Percentiles rank a stretch among this genome's conserved stretches.
These are phyloP conservation scores for Bombus turneri DNA, from an alignment of 1,140 invertebrate genomes.

Conservation along the genomic window DNA sequence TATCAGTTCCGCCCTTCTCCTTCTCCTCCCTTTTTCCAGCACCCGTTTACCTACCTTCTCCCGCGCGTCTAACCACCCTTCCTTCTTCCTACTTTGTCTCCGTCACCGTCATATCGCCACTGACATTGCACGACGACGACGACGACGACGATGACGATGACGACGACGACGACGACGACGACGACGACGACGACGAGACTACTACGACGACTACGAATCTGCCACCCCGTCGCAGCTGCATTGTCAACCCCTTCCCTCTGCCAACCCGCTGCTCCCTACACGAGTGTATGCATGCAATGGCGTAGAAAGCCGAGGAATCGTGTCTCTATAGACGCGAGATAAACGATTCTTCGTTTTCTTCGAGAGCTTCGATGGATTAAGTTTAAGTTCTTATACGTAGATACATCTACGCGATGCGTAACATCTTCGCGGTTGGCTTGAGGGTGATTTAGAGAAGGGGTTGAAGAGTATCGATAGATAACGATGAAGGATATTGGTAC, in stretches of 20 bases:
- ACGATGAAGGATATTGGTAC: slow-evolving; percentile 53
- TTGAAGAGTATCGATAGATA: background rate
- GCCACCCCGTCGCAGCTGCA: slow-evolving; percentile 57
- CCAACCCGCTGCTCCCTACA: slow-evolving; percentile 46
- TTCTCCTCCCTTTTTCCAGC: slow-evolving; percentile 28
- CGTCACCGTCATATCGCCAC: slow-evolving; percentile 51
- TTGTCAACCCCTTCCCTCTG: slow-evolving; percentile 68
- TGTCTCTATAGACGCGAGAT: background rate
- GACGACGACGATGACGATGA: slow-evolving; percentile 31
- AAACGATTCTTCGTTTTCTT: background rate
- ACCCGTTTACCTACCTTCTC: slow-evolving; percentile 16
- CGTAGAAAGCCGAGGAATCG: slow-evolving; percentile 65
- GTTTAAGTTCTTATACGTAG: too few relatives aligned
- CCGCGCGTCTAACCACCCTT: slow-evolving; percentile 40
- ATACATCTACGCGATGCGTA: too few relatives aligned
- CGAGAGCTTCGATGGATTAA: background rate
- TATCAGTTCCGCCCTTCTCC: slow-evolving; percentile 54
- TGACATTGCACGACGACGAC: slow-evolving; percentile 56
- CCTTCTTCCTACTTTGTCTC: slow-evolving; percentile 52
- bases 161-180: slow-evolving; percentile 35
- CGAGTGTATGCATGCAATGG: slow-evolving; percentile 71
- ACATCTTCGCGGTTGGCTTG: too few relatives aligned
- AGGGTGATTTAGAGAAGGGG: background rate
- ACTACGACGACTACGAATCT: slow-evolving; percentile 45
- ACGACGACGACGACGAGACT: slow-evolving; percentile 40